These are phyloP conservation scores for Abramis brama DNA, from an alignment of 2,113 vertebrate species.

Conservation along the genomic window DNA sequence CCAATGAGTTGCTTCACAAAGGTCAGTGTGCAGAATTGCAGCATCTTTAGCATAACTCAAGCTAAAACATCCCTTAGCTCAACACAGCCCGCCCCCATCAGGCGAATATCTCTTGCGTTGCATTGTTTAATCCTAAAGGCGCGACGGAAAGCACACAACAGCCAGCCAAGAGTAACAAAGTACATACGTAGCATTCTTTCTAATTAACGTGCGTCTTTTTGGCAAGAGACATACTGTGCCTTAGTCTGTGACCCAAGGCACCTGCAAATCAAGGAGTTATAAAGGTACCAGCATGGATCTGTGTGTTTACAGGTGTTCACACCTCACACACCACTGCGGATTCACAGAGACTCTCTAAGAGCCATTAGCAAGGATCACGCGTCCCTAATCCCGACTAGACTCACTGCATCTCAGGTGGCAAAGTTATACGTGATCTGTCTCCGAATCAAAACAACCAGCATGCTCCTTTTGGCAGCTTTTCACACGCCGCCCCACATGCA, in stretches of 20 bases:
- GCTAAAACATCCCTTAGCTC: slow-evolving; percentile 28
- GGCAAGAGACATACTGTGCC: slow-evolving; percentile 41
- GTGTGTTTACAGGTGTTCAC: slow-evolving; percentile 59
- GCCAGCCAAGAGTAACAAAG: slow-evolving; percentile 37
- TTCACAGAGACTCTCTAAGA: slow-evolving; percentile 43
- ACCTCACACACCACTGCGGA: slow-evolving; percentile 29
- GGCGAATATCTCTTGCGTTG: neutral
- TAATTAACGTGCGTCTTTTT: slow-evolving; percentile 50
- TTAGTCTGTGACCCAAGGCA: slow-evolving; percentile 48
- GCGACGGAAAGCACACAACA: slow-evolving; percentile 10
- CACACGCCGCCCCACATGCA: slow-evolving; percentile 42
- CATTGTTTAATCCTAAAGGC: neutral
- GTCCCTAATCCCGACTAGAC: slow-evolving; percentile 48
- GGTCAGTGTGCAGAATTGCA: slow-evolving; percentile 61
- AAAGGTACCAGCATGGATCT: slow-evolving; percentile 64
- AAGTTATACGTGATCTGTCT: slow-evolving; percentile 50
- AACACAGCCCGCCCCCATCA: slow-evolving; percentile 52
- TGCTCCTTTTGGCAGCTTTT: slow-evolving; percentile 53
- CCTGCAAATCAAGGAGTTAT: slow-evolving; percentile 56
- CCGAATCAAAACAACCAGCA: slow-evolving; percentile 63
- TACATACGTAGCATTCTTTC: slow-evolving; percentile 47
- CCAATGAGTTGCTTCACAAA: neutral
- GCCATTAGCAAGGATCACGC: slow-evolving; percentile 27
- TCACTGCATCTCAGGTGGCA: slow-evolving; percentile 47
- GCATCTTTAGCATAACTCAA: slow-evolving; percentile 17